phyloP scores from a whole-genome alignment of 1,140 invertebrate species.

The Hyles vespertilio region DNA sequence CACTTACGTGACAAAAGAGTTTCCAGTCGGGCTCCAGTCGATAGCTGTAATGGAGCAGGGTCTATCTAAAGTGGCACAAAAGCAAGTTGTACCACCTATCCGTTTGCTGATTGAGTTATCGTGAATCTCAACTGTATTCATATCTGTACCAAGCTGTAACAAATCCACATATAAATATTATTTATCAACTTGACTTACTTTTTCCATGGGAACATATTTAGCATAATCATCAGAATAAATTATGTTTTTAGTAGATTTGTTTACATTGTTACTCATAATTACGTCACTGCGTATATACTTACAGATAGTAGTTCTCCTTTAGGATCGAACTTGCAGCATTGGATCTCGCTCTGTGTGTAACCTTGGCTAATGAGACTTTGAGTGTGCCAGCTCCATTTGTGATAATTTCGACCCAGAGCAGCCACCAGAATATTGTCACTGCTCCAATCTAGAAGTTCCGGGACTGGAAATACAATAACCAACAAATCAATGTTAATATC shows the following conservation, averaged over 20 bases:
- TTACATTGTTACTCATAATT: too few species aligned
- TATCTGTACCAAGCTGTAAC: constrained; percentile 46
- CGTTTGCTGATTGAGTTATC: constrained; percentile 34
- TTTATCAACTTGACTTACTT: too few species aligned
- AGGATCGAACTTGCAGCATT: constrained; percentile 59
- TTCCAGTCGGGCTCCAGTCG: constrained; percentile 61
- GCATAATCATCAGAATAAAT: too few species aligned
- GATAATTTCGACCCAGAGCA: constrained; percentile 50
- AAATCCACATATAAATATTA: background rate
- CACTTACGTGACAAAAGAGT: constrained; percentile 48
- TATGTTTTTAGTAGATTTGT: too few species aligned
- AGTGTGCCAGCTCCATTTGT: constrained; percentile 56
- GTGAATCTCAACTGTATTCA: constrained; percentile 39
- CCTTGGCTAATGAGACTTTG: constrained; percentile 48
- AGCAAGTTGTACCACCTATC: constrained; percentile 20
- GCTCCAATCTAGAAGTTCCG: constrained; percentile 62
- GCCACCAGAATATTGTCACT: constrained; percentile 55
- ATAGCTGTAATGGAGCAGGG: constrained; percentile 43
- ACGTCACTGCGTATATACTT: constrained; percentile 9
- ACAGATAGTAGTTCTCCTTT: constrained; percentile 46
- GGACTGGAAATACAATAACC: constrained; percentile 32
- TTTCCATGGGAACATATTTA: too few species aligned
- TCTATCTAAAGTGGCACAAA: constrained; percentile 8
- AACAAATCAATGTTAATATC: too few species aligned
- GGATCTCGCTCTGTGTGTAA: constrained; percentile 28